Evolutionary conservation across 2,888 invertebrate genomes (phyloP).

Genomic region (Apamea sordens): DNA sequence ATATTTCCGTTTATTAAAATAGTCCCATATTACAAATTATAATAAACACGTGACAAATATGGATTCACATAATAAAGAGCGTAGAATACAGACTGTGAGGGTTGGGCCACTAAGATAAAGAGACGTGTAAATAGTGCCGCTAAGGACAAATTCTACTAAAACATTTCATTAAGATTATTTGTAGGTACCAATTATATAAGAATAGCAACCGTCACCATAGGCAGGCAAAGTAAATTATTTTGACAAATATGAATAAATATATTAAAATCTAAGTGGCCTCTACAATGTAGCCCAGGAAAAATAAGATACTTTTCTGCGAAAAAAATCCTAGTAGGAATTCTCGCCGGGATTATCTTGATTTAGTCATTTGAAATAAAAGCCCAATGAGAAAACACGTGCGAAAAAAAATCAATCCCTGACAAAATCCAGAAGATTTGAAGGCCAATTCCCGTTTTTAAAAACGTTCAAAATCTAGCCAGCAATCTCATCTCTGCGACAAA

Average conservation of each 20-base stretch:
- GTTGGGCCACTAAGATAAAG: conserved; percentile 21
- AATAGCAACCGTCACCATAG: conserved; percentile 24
- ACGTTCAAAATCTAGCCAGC: too few relatives aligned
- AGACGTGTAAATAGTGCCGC: conserved; percentile 3
- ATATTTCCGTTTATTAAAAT: conserved; percentile 74
- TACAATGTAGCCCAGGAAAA: background rate
- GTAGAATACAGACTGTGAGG: conserved; percentile 30
- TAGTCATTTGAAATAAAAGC: too few relatives aligned
- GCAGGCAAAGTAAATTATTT: background rate
- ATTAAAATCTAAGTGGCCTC: conserved; percentile 9
- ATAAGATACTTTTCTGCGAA: too few relatives aligned
- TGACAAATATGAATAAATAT: background rate
- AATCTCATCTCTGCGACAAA: too few relatives aligned
- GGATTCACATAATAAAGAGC: conserved; percentile 33
- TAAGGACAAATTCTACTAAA: conserved; percentile 10
- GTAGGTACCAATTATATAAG: conserved; percentile 17
- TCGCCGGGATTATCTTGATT: background rate
- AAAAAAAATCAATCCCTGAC: too few relatives aligned
- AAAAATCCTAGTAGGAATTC: background rate
- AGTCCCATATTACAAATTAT: conserved; percentile 72
- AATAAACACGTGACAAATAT: conserved; percentile 54
- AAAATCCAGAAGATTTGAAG: too few relatives aligned
- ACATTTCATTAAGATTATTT: conserved; percentile 13
- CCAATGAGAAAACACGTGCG: too few relatives aligned
- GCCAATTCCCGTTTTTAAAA: too few relatives aligned